Conservation (phyloP, 2,797 vertebrate genomes). For the Sarcophilus harrisii region DNA sequence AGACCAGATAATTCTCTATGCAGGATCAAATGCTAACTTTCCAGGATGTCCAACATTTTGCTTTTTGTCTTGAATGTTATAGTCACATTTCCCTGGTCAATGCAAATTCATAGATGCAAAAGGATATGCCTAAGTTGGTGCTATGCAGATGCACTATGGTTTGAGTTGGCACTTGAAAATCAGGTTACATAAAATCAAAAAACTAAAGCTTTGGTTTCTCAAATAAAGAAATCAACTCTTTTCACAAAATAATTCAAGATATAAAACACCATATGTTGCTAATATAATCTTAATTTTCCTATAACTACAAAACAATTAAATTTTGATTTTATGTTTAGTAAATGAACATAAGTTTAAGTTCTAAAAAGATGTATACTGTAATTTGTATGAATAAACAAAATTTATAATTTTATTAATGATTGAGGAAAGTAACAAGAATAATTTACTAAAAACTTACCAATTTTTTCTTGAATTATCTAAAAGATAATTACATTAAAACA, state of each 20-base stretch:
- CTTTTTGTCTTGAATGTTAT: slow-evolving; percentile 40
- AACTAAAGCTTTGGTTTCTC: background rate
- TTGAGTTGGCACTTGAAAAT: slow-evolving; percentile 32
- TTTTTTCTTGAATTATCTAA: background rate
- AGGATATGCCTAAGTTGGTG: background rate
- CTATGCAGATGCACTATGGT: slow-evolving; percentile 1
- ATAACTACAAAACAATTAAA: slow-evolving; percentile 3
- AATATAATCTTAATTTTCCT: background rate
- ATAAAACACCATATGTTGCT: background rate
- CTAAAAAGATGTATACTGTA: background rate
- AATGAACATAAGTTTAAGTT: background rate
- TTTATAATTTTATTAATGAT: background rate
- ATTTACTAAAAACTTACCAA: slow-evolving; percentile 36
- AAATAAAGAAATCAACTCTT: background rate
- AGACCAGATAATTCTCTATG: slow-evolving; percentile 38
- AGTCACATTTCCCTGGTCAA: slow-evolving; percentile 46
- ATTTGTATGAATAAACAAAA: slow-evolving; percentile 13
- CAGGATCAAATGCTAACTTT: slow-evolving; percentile 24
- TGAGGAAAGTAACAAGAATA: slow-evolving; percentile 29
- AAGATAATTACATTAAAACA: background rate
- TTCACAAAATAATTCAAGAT: background rate
- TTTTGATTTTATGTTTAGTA: slow-evolving; percentile 23
- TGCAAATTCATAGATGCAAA: slow-evolving; percentile 23
- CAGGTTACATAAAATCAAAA: background rate
- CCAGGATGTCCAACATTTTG: slow-evolving; percentile 44